Conservation (phyloP, 1,140 invertebrate species). For the Drosophila persimilis region DNA sequence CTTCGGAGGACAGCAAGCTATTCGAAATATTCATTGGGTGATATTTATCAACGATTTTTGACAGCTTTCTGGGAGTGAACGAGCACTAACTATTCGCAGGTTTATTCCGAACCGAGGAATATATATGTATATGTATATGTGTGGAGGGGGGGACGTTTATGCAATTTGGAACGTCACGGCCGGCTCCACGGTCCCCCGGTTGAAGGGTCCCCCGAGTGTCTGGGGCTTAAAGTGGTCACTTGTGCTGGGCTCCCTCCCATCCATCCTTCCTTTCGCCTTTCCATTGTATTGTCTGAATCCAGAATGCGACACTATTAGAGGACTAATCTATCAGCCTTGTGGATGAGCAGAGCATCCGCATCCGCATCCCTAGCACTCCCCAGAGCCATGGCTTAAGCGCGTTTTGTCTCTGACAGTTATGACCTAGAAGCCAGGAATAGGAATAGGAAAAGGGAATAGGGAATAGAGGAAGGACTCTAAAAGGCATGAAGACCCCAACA, state of each 20-base stretch:
- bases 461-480: background rate
- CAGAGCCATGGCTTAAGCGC: constrained; percentile 8
- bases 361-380: too few species aligned
- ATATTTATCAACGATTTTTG: background rate
- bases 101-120: too few species aligned
- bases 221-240: constrained; percentile 45
- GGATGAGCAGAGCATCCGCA: constrained; percentile 27
- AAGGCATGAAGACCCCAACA: constrained; percentile 1
- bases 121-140: too few species aligned
- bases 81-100: too few species aligned
- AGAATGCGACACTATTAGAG: constrained; percentile 42
- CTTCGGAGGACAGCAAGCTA: background rate
- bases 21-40: background rate
- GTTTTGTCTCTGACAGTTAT: constrained; percentile 64
- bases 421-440: constrained; percentile 21
- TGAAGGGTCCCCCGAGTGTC: constrained; percentile 14
- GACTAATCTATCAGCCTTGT: constrained; percentile 64
- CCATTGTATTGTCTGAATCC: constrained; percentile 25
- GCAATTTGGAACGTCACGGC: constrained; percentile 11
- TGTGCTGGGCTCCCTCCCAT: constrained; percentile 7
- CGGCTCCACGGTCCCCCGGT: background rate
- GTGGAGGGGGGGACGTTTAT: constrained; percentile 14
- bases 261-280: background rate
- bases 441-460: background rate
- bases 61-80: too few species aligned